Base-by-base conservation (phyloP, 2,797 vertebrate species). In the Australoheros facetus region DNA sequence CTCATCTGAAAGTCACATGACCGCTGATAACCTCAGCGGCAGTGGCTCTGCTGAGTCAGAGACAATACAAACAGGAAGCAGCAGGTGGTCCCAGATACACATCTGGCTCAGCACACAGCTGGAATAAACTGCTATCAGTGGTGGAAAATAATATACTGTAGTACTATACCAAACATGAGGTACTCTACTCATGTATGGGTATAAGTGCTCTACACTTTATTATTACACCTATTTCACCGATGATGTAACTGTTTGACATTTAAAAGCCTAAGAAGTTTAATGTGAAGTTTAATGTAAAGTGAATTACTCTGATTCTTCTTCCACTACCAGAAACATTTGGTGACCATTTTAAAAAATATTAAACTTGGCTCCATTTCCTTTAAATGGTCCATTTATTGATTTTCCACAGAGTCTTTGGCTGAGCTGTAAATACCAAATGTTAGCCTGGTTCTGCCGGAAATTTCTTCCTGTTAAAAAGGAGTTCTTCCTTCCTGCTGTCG, bases 11-110 rank as follows among this genome's bases (percentile, higher is more conserved):
- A 56, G 85, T 81, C 88, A 87, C 78, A 73, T 54, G 78, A 82
- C 82, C 51, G 10, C 73, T 45, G 90, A 90, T 91, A 87, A 91
- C 85, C 85, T 70, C 83, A 0, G 53, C 32, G 42, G 79, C 85
- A 84, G 73, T 62, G 34, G 10, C 66, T n/a, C 70, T 26, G 73
- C 57, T 32, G 80, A 88, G 73, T 90, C 85, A 83, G 59, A 26
- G 75, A 80, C 80, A 73, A 11, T 1, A 17, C 58, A 48, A 21
- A 0, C 17, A 75, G 74, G 70, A 84, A 56, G 73, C 34, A 8
- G 57, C 26, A 48, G 69, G 71, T 21, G 54, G 48, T 45, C 19
- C 58, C 39, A 26, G 42, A 45, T 7, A 6, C 64, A 78, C 23
- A 82, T 73, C 45, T 73, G 66, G 55, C 55, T 70, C 45, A 53